A percentile compares a stretch with the other conserved stretches of the same genome.
phyloP scores from a whole-genome alignment of 2,888 invertebrate species.

The Caenorhabditis afra region DNA sequence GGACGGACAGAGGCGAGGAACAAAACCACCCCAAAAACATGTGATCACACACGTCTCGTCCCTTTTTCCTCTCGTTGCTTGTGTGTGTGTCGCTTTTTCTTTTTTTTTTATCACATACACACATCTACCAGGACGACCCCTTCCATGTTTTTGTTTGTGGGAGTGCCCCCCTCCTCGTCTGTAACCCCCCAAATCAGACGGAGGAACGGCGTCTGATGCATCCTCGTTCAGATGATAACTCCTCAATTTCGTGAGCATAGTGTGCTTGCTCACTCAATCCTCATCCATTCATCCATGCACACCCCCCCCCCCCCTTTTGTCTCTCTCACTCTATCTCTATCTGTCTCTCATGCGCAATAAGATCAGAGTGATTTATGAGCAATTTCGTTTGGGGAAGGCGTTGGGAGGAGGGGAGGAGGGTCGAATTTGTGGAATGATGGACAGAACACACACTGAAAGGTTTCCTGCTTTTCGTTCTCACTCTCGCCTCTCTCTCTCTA shows the following conservation, averaged over 20 bases:
- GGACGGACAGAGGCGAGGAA: not conserved
- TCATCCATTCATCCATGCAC: slow-evolving; percentile 9
- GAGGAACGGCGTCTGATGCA: too few species aligned
- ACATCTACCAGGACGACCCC: not conserved
- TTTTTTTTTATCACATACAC: slow-evolving; percentile 12
- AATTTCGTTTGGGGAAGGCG: slow-evolving; percentile 15
- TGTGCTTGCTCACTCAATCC: too few species aligned
- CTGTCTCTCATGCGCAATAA: slow-evolving; percentile 3
- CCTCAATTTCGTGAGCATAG: too few species aligned
- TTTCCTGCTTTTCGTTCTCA: not conserved
- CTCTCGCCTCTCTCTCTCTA: not conserved
- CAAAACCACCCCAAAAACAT: slow-evolving; percentile 6
- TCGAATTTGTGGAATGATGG: too few species aligned
- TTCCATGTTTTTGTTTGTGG: too few species aligned
- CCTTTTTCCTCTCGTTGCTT: not conserved
- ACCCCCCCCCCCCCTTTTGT: slow-evolving; percentile 2
- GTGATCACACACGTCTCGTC: slow-evolving; percentile 1
- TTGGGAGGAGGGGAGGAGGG: not conserved
- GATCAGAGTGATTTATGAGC: slow-evolving; percentile 36
- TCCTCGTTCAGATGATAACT: too few species aligned
- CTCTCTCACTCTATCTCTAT: not conserved
- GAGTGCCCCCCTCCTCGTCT: too few species aligned
- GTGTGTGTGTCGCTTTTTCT: not conserved
- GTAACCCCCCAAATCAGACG: too few species aligned
- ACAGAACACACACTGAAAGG: slow-evolving; percentile 11